phyloP scores from a whole-genome alignment of 35 echinoderm and acorn worm genomes.

The Ophioderma brevispina region DNA sequence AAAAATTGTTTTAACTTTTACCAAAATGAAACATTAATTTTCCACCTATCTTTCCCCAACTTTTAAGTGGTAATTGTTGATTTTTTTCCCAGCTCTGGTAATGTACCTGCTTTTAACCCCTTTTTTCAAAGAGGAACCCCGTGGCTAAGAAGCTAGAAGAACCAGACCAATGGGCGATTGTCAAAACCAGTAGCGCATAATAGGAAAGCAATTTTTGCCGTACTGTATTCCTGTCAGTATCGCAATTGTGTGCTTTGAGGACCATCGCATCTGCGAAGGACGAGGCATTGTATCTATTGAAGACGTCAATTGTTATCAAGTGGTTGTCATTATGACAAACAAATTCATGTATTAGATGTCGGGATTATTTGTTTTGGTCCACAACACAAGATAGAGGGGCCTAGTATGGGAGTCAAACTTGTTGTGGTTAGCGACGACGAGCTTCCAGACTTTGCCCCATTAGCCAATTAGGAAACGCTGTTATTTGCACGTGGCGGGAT shows the following conservation, averaged over 20 bases:
- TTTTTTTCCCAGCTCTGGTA: no score
- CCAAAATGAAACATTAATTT: no score
- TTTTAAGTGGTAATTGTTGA: no score
- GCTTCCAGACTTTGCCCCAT: neutral
- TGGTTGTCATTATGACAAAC: neutral
- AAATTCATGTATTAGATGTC: neutral
- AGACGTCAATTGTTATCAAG: neutral
- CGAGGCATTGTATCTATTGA: neutral
- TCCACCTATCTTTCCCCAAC: no score
- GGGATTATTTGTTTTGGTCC: neutral
- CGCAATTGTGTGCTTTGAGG: neutral
- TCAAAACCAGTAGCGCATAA: neutral
- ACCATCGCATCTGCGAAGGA: neutral
- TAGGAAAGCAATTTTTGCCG: neutral
- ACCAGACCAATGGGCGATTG: neutral
- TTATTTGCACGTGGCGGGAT: neutral
- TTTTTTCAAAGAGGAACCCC: neutral
- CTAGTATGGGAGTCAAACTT: neutral
- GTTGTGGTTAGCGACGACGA: neutral
- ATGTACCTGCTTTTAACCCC: neutral
- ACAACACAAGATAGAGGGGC: neutral
- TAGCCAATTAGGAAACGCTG: neutral
- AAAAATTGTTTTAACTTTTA: no score
- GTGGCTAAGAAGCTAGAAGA: neutral
- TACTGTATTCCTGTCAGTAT: neutral